These are phyloP conservation scores for Okamejei kenojei DNA, from an alignment of 2,797 vertebrate species.

Conservation along the genomic window DNA sequence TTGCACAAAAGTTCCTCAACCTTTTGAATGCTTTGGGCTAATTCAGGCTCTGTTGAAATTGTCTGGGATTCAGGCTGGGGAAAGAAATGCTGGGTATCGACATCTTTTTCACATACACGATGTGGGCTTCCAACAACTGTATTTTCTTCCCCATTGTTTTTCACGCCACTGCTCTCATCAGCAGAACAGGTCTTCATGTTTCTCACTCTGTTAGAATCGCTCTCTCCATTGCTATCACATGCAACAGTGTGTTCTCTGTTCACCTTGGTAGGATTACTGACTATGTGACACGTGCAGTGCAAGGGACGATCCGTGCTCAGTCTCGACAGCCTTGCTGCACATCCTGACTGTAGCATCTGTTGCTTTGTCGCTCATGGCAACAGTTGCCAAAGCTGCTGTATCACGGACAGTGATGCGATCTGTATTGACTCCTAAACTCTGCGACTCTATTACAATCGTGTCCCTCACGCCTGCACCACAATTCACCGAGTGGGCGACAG, in stretches of 20 bases:
- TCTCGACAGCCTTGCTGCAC: slow-evolving; percentile 46
- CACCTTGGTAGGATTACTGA: slow-evolving; percentile 4
- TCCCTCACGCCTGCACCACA: slow-evolving; percentile 38
- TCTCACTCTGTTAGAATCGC: slow-evolving; percentile 40
- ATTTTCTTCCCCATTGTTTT: slow-evolving; percentile 44
- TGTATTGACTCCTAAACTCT: slow-evolving; percentile 41
- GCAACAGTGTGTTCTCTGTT: slow-evolving; percentile 33
- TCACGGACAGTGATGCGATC: slow-evolving; percentile 42
- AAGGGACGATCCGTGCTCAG: slow-evolving; percentile 39
- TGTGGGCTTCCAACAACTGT: neutral
- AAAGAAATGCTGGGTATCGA: slow-evolving; percentile 46
- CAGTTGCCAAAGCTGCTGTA: slow-evolving; percentile 40
- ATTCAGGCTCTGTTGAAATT: slow-evolving; percentile 28
- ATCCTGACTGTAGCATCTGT: slow-evolving; percentile 44
- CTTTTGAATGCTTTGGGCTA: slow-evolving; percentile 85
- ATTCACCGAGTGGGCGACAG: slow-evolving; percentile 44
- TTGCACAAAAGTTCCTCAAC: slow-evolving; percentile 91
- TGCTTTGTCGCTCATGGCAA: slow-evolving; percentile 41
- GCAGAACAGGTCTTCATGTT: slow-evolving; percentile 43
- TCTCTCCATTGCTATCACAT: slow-evolving; percentile 43
- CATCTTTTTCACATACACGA: slow-evolving; percentile 46
- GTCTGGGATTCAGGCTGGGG: slow-evolving; percentile 65
- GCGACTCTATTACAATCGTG: neutral
- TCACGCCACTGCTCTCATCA: slow-evolving; percentile 46
- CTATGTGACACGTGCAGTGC: slow-evolving; percentile 16